Conservation (phyloP, 2,113 vertebrate genomes). For the Mixornis gularis region DNA sequence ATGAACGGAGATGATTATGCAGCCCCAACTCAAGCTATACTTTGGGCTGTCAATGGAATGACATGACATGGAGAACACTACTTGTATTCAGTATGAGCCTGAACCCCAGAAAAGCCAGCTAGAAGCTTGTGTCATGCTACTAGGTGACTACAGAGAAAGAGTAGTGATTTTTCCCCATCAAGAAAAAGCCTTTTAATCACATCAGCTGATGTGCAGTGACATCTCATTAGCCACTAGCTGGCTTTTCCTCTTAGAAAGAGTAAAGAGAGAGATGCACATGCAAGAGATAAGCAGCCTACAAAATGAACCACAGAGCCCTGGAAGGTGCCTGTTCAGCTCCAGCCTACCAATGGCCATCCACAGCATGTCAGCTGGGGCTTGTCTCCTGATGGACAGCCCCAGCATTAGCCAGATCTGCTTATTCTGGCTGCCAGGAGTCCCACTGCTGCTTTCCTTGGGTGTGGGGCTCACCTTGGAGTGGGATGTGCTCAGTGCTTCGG, state of each 20-base stretch:
- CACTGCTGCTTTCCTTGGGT: background rate
- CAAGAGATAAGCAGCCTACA: background rate
- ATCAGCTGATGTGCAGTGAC: background rate
- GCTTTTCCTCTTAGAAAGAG: background rate
- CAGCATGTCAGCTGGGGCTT: background rate
- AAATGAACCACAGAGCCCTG: background rate
- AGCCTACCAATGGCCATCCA: fast-evolving
- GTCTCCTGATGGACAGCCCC: background rate
- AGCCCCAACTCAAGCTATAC: background rate
- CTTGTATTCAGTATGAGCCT: background rate
- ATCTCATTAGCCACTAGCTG: background rate
- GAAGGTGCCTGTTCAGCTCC: background rate
- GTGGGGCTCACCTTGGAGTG: fast-evolving
- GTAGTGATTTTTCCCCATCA: background rate
- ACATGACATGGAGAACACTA: background rate
- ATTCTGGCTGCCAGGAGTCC: background rate
- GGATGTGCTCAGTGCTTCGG: fast-evolving
- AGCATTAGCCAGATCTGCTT: background rate
- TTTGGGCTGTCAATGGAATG: background rate
- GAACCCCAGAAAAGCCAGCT: background rate
- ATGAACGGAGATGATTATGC: background rate
- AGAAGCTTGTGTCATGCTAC: background rate
- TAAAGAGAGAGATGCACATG: background rate
- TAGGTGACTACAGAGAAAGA: background rate
- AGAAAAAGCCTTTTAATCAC: background rate